These are phyloP conservation scores for Ceriagrion tenellum DNA, from an alignment of 2,888 invertebrate genomes.

Conservation along the genomic window DNA sequence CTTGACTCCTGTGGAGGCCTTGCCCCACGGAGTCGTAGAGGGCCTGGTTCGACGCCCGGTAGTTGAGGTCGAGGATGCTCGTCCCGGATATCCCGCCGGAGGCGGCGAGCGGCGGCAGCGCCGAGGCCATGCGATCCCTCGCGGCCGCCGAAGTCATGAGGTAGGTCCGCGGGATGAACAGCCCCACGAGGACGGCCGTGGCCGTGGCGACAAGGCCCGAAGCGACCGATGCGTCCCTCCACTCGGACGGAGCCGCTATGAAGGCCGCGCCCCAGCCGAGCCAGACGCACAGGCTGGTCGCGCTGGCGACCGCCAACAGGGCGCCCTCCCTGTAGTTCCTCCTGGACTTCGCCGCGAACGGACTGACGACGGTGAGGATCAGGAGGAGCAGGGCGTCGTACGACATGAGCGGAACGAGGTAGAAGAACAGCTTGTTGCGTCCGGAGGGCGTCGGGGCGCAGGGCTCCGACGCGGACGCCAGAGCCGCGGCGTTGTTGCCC, in stretches of 20 bases:
- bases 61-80: slow-evolving; percentile 70
- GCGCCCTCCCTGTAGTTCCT: slow-evolving; percentile 85
- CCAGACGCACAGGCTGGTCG: slow-evolving; percentile 82
- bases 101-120: slow-evolving; percentile 73
- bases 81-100: slow-evolving; percentile 59
- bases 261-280: slow-evolving; percentile 82
- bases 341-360: slow-evolving; percentile 83
- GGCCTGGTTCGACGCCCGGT: slow-evolving; percentile 72
- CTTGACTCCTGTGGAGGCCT: slow-evolving; percentile 69
- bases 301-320: slow-evolving; percentile 78
- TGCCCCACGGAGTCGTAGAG: slow-evolving; percentile 74
- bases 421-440: slow-evolving; percentile 73
- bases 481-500: slow-evolving; percentile 72
- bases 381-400: slow-evolving; percentile 83
- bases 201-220: slow-evolving; percentile 83
- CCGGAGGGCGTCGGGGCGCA: slow-evolving; percentile 79
- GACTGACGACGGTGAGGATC: slow-evolving; percentile 81
- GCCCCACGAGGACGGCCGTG: slow-evolving; percentile 82
- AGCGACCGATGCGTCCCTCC: slow-evolving; percentile 81
- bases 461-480: slow-evolving; percentile 78
- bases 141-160: slow-evolving; percentile 84
- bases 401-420: slow-evolving; percentile 80
- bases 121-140: slow-evolving; percentile 79
- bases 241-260: slow-evolving; percentile 75
- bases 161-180: slow-evolving; percentile 86